These are phyloP conservation scores for Nesoenas mayeri DNA, from an alignment of 2,113 vertebrate genomes.

Conservation along the genomic window DNA sequence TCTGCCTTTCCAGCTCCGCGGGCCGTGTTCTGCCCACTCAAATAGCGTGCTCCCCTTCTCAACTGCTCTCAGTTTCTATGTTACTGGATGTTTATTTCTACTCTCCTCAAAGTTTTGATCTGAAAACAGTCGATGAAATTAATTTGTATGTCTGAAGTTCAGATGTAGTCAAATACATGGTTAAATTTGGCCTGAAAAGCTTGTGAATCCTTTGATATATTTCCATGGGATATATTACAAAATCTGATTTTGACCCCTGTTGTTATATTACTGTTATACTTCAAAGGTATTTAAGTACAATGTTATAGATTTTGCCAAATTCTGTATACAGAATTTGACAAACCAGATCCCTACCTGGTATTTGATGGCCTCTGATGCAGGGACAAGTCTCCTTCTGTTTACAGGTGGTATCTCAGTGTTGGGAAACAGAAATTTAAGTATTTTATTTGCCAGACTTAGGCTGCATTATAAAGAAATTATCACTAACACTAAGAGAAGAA, in stretches of 20 bases:
- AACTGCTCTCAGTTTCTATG: neutral
- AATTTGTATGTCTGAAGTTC: neutral
- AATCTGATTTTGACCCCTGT: neutral
- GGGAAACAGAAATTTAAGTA: neutral
- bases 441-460: neutral
- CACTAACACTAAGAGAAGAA: neutral
- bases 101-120: neutral
- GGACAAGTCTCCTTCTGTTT: neutral
- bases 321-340: neutral
- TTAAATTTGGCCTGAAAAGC: neutral
- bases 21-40: neutral
- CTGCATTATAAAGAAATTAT: neutral
- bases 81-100: neutral
- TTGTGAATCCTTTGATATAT: neutral
- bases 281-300: neutral
- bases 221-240: neutral
- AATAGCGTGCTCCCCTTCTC: neutral
- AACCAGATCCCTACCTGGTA: neutral
- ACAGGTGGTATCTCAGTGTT: neutral
- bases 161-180: neutral
- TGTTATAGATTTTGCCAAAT: neutral
- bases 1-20: neutral
- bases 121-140: neutral
- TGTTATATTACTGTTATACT: neutral
- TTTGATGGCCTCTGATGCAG: neutral